Evolutionary conservation across 92 coral and sea anemone species (phyloP).

Genomic region (Scolanthus callimorphus): DNA sequence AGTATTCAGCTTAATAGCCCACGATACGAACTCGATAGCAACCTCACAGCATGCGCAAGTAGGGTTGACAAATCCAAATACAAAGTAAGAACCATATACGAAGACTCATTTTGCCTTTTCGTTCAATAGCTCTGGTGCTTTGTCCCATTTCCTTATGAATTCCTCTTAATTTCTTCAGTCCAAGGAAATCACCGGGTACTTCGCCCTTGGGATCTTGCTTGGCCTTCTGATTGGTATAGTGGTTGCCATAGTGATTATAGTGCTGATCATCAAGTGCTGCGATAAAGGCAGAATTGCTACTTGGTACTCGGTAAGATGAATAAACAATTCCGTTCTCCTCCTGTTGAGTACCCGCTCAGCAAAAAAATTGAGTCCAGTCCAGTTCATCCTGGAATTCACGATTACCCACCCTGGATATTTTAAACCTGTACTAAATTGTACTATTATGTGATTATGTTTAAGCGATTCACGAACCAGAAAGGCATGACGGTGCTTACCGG

Average conservation of each 20-base stretch:
- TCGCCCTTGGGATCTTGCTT: constrained; percentile 88
- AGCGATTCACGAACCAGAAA: constrained; percentile 77
- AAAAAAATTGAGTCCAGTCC: too few relatives aligned
- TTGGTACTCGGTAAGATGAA: constrained; percentile 87
- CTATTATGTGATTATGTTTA: too few relatives aligned
- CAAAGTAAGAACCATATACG: constrained; percentile 39
- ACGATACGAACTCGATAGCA: constrained; percentile 49
- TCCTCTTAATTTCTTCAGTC: too few relatives aligned
- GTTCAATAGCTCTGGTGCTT: too few relatives aligned
- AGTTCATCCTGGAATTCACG: too few relatives aligned
- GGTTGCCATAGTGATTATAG: constrained; percentile 53
- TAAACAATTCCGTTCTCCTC: too few relatives aligned
- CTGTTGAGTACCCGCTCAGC: too few relatives aligned
- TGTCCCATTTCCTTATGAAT: too few relatives aligned
- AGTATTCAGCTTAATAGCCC: constrained; percentile 85
- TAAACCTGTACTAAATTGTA: too few relatives aligned
- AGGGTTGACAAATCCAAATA: constrained; percentile 53
- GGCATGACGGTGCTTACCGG: constrained; percentile 92
- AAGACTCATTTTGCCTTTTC: too few relatives aligned
- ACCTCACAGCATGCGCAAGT: constrained; percentile 63
- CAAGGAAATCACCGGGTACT: constrained; percentile 67
- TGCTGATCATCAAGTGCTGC: constrained; percentile 79
- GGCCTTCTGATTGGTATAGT: constrained; percentile 75
- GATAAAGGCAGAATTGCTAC: constrained; percentile 87
- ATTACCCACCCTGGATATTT: too few relatives aligned